A percentile compares a stretch with the other conserved stretches of the same genome.
phyloP scores from a whole-genome alignment of 2,113 vertebrate genomes.

The Elephantulus edwardii region DNA sequence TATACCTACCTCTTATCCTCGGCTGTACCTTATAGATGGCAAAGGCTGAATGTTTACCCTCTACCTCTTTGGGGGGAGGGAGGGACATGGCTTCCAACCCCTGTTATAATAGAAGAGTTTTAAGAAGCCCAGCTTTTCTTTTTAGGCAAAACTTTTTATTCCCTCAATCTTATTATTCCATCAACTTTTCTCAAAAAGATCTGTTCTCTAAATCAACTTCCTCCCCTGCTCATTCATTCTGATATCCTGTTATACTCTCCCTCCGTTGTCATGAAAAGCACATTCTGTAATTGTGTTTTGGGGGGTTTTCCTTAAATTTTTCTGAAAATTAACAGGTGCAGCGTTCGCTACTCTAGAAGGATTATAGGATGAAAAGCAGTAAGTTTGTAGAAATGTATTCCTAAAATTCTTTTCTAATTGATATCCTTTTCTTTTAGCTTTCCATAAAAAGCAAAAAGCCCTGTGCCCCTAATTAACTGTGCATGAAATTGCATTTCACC shows the following conservation, averaged over 20 bases:
- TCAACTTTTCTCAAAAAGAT: neutral
- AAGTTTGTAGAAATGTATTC: neutral
- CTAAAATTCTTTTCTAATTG: neutral
- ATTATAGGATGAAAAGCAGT: neutral
- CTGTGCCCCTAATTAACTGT: neutral
- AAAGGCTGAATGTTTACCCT: neutral
- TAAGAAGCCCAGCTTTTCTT: neutral
- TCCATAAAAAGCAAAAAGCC: slow-evolving; percentile 8
- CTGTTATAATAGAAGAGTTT: neutral
- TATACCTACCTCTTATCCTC: neutral
- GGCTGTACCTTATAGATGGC: neutral
- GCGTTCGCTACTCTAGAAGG: neutral
- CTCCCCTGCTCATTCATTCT: neutral
- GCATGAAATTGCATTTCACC: neutral
- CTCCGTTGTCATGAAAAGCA: neutral
- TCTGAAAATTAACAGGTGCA: neutral
- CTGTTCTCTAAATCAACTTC: neutral
- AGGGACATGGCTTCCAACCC: neutral
- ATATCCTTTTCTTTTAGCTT: neutral
- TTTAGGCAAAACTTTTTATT: neutral
- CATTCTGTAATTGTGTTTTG: neutral
- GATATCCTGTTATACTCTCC: neutral
- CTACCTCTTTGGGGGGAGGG: too few species aligned
- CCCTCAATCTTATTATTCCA: neutral
- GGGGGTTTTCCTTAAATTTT: neutral